Conservation (phyloP, 2,888 invertebrate species). For the Malthinus flaveolus region DNA sequence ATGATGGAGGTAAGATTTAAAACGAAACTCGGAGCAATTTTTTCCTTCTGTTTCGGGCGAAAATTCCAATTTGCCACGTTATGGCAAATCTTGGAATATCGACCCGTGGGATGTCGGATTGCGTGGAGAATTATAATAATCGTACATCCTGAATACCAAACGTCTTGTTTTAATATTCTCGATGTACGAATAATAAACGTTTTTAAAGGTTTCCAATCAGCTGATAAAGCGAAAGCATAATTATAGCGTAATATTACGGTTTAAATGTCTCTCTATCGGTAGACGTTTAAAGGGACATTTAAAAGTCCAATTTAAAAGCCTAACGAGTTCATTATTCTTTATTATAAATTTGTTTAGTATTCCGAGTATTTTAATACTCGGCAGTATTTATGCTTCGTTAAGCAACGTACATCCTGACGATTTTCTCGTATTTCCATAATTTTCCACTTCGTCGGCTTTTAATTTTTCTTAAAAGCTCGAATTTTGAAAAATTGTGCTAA, state of each 20-base stretch:
- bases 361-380: constrained; percentile 17
- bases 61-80: not conserved
- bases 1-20: constrained; percentile 85
- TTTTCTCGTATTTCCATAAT: constrained; percentile 21
- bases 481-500: not conserved
- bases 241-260: constrained; percentile 12
- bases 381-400: constrained; percentile 27
- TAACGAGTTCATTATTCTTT: constrained; percentile 26
- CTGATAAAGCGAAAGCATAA: constrained; percentile 20
- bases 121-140: not conserved
- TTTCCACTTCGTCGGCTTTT: not conserved
- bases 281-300: constrained; percentile 22
- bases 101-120: not conserved
- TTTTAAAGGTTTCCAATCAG: constrained; percentile 22
- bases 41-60: not conserved
- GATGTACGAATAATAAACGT: constrained; percentile 14
- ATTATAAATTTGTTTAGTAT: constrained; percentile 22
- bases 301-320: constrained; percentile 22
- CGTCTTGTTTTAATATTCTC: constrained; percentile 16
- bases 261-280: constrained; percentile 20
- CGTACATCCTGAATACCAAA: constrained; percentile 17
- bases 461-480: not conserved
- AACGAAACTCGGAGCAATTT: constrained; percentile 14
- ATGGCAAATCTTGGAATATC: not conserved
- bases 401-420: constrained; percentile 14